Evolutionary conservation across 2,113 vertebrate species (phyloP).

Genomic region (Pelodiscus sinensis): DNA sequence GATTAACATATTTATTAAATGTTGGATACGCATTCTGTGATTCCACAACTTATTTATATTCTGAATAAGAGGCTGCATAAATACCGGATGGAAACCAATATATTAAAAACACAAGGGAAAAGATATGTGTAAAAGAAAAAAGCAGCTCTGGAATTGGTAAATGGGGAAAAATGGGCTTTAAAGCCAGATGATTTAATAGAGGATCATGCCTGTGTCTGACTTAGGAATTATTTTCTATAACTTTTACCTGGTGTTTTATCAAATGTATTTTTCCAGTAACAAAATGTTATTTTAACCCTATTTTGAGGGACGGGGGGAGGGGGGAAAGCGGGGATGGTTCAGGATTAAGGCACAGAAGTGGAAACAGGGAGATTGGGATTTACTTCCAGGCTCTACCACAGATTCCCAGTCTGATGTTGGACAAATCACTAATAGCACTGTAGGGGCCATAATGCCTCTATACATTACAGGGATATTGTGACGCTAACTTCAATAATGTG

Average conservation of each 20-base stretch:
- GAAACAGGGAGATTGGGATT: background rate
- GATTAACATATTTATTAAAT: conserved; percentile 34
- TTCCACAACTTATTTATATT: background rate
- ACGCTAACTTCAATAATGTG: background rate
- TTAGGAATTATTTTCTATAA: background rate
- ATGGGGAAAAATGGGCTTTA: background rate
- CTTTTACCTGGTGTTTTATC: background rate
- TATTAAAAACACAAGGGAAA: background rate
- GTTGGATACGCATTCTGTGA: background rate
- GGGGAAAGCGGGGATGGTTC: background rate
- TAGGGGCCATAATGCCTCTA: background rate
- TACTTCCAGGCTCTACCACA: background rate
- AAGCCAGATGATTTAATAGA: background rate
- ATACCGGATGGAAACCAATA: background rate
- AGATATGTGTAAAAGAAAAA: background rate
- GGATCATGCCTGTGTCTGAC: background rate
- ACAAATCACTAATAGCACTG: background rate
- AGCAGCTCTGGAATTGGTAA: background rate
- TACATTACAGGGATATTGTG: background rate
- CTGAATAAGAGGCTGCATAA: background rate
- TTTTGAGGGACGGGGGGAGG: background rate
- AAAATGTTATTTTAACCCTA: background rate
- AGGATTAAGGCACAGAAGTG: background rate
- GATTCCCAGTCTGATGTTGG: background rate
- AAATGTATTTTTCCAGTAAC: background rate